Conservation (phyloP, 1,140 invertebrate species). For the Harlomillsia oculata region DNA sequence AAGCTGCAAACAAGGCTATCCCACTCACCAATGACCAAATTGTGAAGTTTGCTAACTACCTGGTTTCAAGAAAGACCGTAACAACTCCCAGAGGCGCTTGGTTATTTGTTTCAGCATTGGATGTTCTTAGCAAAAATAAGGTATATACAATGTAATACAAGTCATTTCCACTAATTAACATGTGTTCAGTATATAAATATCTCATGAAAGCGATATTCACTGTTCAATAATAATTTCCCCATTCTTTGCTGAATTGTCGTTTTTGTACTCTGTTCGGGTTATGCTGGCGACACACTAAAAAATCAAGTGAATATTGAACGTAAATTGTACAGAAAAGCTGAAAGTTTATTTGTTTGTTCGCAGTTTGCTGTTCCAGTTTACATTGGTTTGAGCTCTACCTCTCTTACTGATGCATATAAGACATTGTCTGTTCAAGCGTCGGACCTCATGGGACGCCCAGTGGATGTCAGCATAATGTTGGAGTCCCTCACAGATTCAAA, state of each 20-base stretch:
- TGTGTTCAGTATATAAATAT: too few species aligned
- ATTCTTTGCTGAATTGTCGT: not conserved
- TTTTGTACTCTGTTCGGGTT: too few species aligned
- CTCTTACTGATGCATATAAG: constrained; percentile 59
- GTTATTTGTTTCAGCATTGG: constrained; percentile 67
- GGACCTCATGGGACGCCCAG: constrained; percentile 69
- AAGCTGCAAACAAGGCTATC: constrained; percentile 56
- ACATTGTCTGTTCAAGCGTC: constrained; percentile 64
- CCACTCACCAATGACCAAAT: constrained; percentile 66
- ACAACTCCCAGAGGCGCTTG: constrained; percentile 72
- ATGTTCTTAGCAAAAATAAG: constrained; percentile 56
- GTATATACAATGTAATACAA: too few species aligned
- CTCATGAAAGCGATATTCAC: too few species aligned
- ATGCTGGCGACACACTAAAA: too few species aligned
- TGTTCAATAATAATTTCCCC: not conserved
- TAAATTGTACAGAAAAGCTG: not conserved
- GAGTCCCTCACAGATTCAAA: constrained; percentile 55
- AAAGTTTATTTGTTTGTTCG: constrained; percentile 27
- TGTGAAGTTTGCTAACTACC: constrained; percentile 83
- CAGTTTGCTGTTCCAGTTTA: constrained; percentile 60
- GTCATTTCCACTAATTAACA: too few species aligned
- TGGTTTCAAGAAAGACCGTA: constrained; percentile 79
- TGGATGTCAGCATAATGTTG: constrained; percentile 48
- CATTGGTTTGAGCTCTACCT: constrained; percentile 61
- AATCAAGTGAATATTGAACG: too few species aligned